Percentiles rank a stretch among this genome's conserved stretches.
Evolutionary conservation across 2,113 vertebrate species (phyloP).

Genomic region (Passer domesticus): DNA sequence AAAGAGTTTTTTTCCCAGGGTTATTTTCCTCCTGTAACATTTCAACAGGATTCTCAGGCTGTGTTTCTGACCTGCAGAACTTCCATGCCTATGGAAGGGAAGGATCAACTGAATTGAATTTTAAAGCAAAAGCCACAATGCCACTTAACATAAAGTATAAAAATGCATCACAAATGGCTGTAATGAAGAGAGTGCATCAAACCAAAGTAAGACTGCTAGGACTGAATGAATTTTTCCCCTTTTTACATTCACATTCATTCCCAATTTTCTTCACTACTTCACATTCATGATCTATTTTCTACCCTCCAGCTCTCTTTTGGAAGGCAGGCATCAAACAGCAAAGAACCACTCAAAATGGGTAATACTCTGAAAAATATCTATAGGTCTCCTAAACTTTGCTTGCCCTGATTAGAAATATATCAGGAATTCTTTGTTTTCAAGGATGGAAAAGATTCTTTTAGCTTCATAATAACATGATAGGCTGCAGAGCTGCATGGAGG

Average conservation of each 20-base stretch:
- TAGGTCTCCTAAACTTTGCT: neutral
- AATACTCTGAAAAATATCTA: neutral
- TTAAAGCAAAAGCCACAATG: neutral
- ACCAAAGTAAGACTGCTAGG: neutral
- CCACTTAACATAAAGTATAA: neutral
- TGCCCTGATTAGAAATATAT: neutral
- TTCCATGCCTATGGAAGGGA: neutral
- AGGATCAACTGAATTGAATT: neutral
- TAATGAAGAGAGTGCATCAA: constrained; percentile 20
- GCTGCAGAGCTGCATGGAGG: neutral
- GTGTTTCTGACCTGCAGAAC: neutral
- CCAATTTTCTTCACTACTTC: neutral
- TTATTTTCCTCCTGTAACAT: neutral
- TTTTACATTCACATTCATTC: neutral
- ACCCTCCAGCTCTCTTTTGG: neutral
- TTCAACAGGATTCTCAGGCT: neutral
- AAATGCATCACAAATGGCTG: neutral
- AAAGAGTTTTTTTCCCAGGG: neutral
- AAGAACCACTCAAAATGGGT: neutral
- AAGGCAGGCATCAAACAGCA: neutral
- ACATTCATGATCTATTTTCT: neutral
- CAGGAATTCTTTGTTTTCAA: neutral
- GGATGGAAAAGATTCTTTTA: neutral
- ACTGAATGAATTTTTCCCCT: neutral
- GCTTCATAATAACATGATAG: neutral